phyloP scores from a whole-genome alignment of 2,888 invertebrate species.

The Tetropium fuscum region DNA sequence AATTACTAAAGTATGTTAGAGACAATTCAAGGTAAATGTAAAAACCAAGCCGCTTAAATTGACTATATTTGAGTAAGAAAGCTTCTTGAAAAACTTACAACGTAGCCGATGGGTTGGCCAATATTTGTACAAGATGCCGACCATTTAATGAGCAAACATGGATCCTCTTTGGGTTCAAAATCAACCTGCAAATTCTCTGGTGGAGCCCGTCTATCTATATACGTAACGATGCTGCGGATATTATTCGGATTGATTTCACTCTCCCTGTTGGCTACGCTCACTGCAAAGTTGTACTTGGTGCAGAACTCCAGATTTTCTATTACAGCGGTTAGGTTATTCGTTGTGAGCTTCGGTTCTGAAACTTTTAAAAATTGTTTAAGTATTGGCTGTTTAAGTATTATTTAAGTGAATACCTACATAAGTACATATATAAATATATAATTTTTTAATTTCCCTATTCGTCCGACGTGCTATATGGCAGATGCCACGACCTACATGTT shows the following conservation, averaged over 20 bases:
- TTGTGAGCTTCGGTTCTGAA: slow-evolving; percentile 52
- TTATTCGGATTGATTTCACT: slow-evolving; percentile 51
- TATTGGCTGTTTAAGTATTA: no score
- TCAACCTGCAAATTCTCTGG: slow-evolving; percentile 53
- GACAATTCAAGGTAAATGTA: no score
- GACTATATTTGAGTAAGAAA: neutral
- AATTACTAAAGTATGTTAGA: no score
- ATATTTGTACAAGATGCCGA: slow-evolving; percentile 56
- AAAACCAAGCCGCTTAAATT: neutral
- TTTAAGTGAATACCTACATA: no score
- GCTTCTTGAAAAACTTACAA: slow-evolving; percentile 47
- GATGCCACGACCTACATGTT: no score
- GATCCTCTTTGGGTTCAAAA: slow-evolving; percentile 50
- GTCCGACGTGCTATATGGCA: no score
- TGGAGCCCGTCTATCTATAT: slow-evolving; percentile 45
- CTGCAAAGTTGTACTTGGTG: slow-evolving; percentile 54
- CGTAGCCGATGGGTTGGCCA: slow-evolving; percentile 52
- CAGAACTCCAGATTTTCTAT: slow-evolving; percentile 53
- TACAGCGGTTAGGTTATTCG: slow-evolving; percentile 46
- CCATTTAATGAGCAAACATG: slow-evolving; percentile 56
- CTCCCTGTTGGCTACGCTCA: slow-evolving; percentile 37
- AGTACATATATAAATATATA: no score
- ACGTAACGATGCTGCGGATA: slow-evolving; percentile 53
- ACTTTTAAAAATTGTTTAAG: slow-evolving; percentile 24
- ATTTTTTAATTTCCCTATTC: no score